A percentile compares a stretch with the other conserved stretches of the same genome.
Conservation (phyloP, 2,797 vertebrate species). For the Phalloptychus januarius region DNA sequence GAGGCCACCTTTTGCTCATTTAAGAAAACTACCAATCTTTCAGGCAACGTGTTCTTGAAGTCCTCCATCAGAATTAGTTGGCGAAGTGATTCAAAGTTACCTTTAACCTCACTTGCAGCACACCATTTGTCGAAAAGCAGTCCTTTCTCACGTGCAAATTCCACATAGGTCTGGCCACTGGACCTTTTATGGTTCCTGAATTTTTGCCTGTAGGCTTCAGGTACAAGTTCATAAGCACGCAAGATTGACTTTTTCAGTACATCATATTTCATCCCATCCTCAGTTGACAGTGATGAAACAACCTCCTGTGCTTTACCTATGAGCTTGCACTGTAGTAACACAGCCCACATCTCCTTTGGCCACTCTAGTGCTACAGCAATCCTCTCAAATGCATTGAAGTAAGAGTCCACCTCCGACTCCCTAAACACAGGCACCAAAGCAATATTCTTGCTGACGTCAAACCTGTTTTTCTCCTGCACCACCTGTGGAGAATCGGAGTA, state of each 20-base stretch:
- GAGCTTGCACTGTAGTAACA: not conserved
- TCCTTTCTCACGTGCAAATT: not conserved
- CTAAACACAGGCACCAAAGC: too few species aligned
- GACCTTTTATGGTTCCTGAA: not conserved
- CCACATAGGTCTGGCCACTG: not conserved
- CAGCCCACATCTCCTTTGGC: not conserved
- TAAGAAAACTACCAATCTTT: not conserved
- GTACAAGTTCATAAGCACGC: not conserved
- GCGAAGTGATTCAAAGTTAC: not conserved
- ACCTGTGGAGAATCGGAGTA: too few species aligned
- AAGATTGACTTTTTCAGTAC: not conserved
- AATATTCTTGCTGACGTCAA: too few species aligned
- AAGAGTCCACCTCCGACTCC: not conserved
- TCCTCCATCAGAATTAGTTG: not conserved
- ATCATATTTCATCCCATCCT: not conserved
- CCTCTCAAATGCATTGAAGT: not conserved
- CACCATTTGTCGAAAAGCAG: slow-evolving; percentile 9
- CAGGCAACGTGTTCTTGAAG: not conserved
- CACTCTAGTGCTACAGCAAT: not conserved
- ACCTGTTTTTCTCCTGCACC: too few species aligned
- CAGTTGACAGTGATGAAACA: not conserved
- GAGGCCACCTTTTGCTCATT: too few species aligned
- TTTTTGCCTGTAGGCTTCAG: not conserved
- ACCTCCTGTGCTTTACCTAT: not conserved
- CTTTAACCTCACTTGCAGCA: not conserved